phyloP scores from a whole-genome alignment of 2,797 vertebrate genomes.

The Gambusia yucatana region DNA sequence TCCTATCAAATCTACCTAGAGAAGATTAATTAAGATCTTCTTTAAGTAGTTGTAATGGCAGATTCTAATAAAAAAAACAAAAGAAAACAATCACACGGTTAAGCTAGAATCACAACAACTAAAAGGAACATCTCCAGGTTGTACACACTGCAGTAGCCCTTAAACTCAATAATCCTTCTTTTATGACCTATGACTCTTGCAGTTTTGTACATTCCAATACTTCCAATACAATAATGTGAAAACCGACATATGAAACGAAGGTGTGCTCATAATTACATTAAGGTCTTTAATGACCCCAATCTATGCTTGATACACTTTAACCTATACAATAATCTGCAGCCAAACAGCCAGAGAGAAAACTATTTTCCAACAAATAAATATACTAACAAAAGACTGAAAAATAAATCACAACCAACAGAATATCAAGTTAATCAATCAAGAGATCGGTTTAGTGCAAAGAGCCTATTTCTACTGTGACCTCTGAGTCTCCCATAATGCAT shows the following conservation, averaged over 20 bases:
- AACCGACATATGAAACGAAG: neutral
- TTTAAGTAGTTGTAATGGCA: neutral
- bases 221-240: neutral
- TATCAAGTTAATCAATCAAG: neutral
- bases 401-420: neutral
- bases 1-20: neutral
- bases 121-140: neutral
- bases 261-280: neutral
- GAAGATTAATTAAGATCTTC: neutral
- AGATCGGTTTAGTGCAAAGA: neutral
- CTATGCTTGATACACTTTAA: neutral
- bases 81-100: neutral
- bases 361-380: neutral
- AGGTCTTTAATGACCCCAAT: neutral
- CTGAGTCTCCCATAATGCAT: neutral
- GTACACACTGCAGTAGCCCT: neutral
- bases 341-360: neutral
- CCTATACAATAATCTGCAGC: neutral
- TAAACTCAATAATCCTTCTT: neutral
- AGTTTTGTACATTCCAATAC: neutral
- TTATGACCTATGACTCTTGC: neutral
- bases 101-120: neutral
- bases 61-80: neutral
- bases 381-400: neutral
- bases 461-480: neutral